These are phyloP conservation scores for Sinopyrophorus schimmeli DNA, from an alignment of 2,888 invertebrate species.

Conservation along the genomic window DNA sequence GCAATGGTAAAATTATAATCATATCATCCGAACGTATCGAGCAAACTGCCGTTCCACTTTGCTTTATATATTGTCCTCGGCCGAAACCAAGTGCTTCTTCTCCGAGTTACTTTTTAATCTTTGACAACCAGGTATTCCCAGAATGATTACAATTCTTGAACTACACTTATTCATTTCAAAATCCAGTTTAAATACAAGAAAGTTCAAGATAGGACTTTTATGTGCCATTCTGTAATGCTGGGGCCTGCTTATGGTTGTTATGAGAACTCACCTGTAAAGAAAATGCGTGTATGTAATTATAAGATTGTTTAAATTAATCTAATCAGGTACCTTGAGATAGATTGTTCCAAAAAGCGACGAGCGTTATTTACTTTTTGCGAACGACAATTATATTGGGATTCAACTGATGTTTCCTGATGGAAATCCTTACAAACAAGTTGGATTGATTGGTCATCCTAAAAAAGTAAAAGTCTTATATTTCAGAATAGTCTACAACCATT, in stretches of 20 bases:
- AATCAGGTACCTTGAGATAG: conserved; percentile 36
- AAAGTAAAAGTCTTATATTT: conserved; percentile 57
- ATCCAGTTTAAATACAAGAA: conserved; percentile 71
- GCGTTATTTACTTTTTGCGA: conserved; percentile 65
- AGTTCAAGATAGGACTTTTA: conserved; percentile 64
- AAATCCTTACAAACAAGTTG: conserved; percentile 70
- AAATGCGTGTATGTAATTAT: conserved; percentile 50
- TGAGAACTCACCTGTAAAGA: conserved; percentile 57
- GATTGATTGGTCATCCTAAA: conserved; percentile 66
- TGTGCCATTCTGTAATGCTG: conserved; percentile 67
- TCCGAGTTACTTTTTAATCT: conserved; percentile 57
- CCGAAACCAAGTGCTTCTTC: conserved; percentile 24
- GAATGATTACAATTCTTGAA: too few species aligned
- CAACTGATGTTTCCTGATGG: conserved; percentile 73
- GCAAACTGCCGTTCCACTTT: conserved; percentile 64
- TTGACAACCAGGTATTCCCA: conserved; percentile 68
- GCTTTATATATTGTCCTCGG: conserved; percentile 58
- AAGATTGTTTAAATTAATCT: neutral
- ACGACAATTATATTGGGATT: conserved; percentile 67
- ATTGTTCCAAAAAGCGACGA: conserved; percentile 50
- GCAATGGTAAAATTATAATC: conserved; percentile 5
- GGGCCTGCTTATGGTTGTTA: conserved; percentile 69
- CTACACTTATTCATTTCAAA: conserved; percentile 21
- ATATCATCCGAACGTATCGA: conserved; percentile 60
- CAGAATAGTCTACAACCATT: neutral